A percentile compares a stretch with the other conserved stretches of the same genome.
These are phyloP conservation scores for Hippocampus zosterae DNA, from an alignment of 2,113 vertebrate species.

Conservation along the genomic window DNA sequence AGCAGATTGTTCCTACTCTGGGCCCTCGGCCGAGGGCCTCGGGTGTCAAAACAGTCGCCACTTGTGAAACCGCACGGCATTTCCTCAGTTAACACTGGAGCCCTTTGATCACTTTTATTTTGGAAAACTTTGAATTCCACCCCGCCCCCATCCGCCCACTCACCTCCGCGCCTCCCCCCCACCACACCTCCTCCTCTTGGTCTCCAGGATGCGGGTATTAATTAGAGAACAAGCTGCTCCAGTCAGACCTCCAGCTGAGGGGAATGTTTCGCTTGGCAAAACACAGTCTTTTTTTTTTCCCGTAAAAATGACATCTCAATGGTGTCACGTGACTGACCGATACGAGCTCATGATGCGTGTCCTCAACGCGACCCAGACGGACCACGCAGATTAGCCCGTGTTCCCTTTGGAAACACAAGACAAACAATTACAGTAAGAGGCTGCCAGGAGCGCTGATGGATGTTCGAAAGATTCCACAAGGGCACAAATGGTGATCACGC, in stretches of 20 bases:
- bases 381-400: conserved; percentile 47
- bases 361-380: conserved; percentile 51
- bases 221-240: conserved; percentile 43
- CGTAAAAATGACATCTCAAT: conserved; percentile 33
- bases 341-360: conserved; percentile 45
- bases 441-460: conserved; percentile 48
- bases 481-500: conserved; percentile 49
- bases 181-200: neutral
- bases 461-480: conserved; percentile 48
- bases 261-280: conserved; percentile 39
- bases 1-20: conserved; percentile 50
- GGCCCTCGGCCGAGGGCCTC: conserved; percentile 46
- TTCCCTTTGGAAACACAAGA: conserved; percentile 59
- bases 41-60: conserved; percentile 39
- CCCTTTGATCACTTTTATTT: conserved; percentile 34
- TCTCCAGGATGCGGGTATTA: conserved; percentile 36
- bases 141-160: neutral
- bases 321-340: neutral
- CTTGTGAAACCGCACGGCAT: conserved; percentile 39
- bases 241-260: conserved; percentile 41
- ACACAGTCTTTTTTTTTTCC: conserved; percentile 15
- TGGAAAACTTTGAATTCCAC: conserved; percentile 9
- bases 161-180: neutral
- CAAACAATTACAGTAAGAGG: conserved; percentile 54
- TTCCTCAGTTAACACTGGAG: conserved; percentile 41